Evolutionary conservation across 2,797 vertebrate genomes (phyloP).

Genomic region (Thalassophryne amazonica): DNA sequence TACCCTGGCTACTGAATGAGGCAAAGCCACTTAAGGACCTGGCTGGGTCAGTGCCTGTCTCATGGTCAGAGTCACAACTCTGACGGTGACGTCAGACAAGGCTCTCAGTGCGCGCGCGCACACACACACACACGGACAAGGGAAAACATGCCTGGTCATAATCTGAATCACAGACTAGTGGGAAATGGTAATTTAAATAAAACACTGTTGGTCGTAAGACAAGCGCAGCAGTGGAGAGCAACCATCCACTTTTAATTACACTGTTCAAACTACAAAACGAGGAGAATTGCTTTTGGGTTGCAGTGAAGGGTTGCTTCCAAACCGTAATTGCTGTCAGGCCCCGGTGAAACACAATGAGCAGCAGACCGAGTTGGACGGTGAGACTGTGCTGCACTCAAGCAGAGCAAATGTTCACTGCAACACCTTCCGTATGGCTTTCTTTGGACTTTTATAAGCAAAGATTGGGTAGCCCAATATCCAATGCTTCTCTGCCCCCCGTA

Average conservation of each 20-base stretch:
- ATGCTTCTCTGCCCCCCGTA: no score
- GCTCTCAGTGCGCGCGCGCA: neutral
- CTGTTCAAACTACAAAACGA: neutral
- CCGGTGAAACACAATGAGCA: neutral
- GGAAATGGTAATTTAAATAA: neutral
- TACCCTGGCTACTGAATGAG: constrained; percentile 52
- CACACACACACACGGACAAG: neutral
- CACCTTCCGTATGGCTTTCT: no score
- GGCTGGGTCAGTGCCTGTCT: constrained; percentile 50
- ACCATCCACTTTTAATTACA: neutral
- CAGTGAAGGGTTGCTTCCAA: neutral
- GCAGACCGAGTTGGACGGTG: neutral
- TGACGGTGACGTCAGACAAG: constrained; percentile 19
- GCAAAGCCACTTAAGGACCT: constrained; percentile 59
- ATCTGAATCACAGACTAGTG: constrained; percentile 24
- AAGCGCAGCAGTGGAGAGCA: neutral
- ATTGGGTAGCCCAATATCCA: no score
- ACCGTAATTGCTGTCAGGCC: neutral
- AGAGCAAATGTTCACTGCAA: no score
- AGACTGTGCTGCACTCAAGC: no score
- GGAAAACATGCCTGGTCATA: constrained; percentile 22
- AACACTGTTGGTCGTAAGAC: neutral
- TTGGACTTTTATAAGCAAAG: no score
- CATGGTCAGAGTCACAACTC: constrained; percentile 45
- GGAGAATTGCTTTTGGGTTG: neutral